Base-by-base conservation (phyloP, 2,113 vertebrate species). In the Xiphophorus maculatus region DNA sequence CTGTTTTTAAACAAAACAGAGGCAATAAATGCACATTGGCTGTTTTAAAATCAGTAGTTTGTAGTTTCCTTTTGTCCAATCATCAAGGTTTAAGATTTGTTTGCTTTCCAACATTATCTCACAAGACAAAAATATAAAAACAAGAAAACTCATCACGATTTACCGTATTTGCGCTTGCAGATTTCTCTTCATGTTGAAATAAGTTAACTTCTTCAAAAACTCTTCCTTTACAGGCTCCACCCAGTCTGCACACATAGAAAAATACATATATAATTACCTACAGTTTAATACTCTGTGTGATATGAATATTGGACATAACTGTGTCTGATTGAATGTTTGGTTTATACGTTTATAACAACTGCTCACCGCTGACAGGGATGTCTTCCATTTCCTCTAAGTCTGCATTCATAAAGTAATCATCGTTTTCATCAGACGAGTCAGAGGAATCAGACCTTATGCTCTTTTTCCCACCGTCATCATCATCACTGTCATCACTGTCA, bases 171-270 rank as follows among this genome's bases (percentile, higher is more conserved):
- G 94, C 75, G 87, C 93, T 81, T 94, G 83, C 25, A 95, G 88
- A 86, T 95, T 95, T 80, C 91, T 93, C 81, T 94, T 95, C 81
- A 95, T 77, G 86, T 94, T 94, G 48, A 91, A 86, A 17, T 83
- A 93, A 8, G 93, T 94, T 79, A 95, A 87, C 75, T 95, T 95
- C 89, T 94, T 95, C 82, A 95, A 74, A 87, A 95, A 95, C 83
- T 91, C 93, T 0, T 42, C 30, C 83, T 93, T 94, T 17, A 95
- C 93, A 1, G 93, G 93, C 11, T 0, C 0, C 30, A 95, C 91
- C 94, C 94, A 95, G 5, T 91, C 94, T 95, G 51, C 13, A 30
- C 0, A 71, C 37, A 71, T 17, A 68, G 44, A 30, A 19, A 64
- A 29, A 71, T 40, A 76, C 71, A 70, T 30, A 51, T 15, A 61